Conservation (phyloP, 2,888 invertebrate genomes). For the Stenurella melanura region DNA sequence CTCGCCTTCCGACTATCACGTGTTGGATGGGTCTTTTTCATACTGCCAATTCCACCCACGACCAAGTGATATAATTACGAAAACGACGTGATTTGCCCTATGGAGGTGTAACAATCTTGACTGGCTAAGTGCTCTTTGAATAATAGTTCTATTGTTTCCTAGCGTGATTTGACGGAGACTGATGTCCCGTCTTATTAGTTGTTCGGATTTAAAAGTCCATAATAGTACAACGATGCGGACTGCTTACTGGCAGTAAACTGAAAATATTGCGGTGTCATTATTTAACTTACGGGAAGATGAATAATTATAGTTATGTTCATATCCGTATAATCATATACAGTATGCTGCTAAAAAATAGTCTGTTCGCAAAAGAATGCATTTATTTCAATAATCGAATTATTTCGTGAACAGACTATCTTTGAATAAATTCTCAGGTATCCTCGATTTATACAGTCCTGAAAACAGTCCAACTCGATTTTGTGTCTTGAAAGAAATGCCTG, state of each 20-base stretch:
- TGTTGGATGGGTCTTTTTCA: slow-evolving; percentile 4
- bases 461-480: too few species aligned
- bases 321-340: not conserved
- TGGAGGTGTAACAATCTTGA: slow-evolving; percentile 25
- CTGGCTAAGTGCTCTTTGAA: slow-evolving; percentile 32
- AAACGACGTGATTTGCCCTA: slow-evolving; percentile 14
- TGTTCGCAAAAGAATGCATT: too few species aligned
- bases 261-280: not conserved
- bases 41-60: slow-evolving; percentile 4
- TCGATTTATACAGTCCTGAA: too few species aligned
- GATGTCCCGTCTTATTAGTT: slow-evolving; percentile 36
- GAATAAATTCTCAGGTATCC: too few species aligned
- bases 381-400: too few species aligned
- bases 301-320: not conserved
- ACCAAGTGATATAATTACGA: slow-evolving; percentile 17
- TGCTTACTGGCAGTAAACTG: slow-evolving; percentile 17
- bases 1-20: not conserved
- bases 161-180: slow-evolving; percentile 38
- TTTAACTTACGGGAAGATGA: not conserved
- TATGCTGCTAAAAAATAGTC: too few species aligned
- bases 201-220: slow-evolving; percentile 19
- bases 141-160: slow-evolving; percentile 35
- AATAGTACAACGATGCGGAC: slow-evolving; percentile 26
- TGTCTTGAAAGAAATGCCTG: too few species aligned
- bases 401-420: too few species aligned